A percentile compares a stretch with the other conserved stretches of the same genome.
phyloP scores from a whole-genome alignment of 2,888 invertebrate species.

The Tachina grossa region DNA sequence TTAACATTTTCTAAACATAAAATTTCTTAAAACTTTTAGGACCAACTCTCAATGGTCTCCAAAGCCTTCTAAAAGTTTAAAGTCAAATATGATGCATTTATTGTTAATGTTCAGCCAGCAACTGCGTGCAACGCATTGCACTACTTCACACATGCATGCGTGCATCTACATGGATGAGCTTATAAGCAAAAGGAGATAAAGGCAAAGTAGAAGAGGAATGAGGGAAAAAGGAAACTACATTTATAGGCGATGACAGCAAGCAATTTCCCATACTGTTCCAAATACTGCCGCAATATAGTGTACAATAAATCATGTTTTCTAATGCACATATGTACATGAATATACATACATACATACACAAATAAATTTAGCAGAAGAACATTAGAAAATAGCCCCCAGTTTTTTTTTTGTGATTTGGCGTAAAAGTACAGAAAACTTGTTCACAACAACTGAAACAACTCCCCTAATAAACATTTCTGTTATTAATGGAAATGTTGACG shows the following conservation, averaged over 20 bases:
- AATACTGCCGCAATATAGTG: conserved; percentile 46
- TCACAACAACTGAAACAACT: conserved; percentile 40
- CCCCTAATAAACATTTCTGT: conserved; percentile 45
- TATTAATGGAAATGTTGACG: conserved; percentile 55
- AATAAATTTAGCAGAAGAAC: conserved; percentile 6
- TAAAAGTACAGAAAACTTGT: conserved; percentile 32
- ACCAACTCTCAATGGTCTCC: too few species aligned
- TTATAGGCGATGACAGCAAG: conserved; percentile 53
- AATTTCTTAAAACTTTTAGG: too few species aligned
- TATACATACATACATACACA: not conserved
- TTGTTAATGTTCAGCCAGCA: conserved; percentile 37
- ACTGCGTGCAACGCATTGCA: conserved; percentile 32
- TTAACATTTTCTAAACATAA: too few species aligned
- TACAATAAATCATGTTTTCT: conserved; percentile 62
- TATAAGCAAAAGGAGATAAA: conserved; percentile 7
- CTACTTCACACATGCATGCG: conserved; percentile 26
- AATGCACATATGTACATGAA: conserved; percentile 17
- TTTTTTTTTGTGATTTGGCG: conserved; percentile 11
- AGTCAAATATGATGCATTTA: too few species aligned
- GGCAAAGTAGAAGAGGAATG: not conserved
- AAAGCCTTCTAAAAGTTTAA: too few species aligned
- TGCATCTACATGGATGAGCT: not conserved
- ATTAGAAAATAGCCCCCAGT: conserved; percentile 28
- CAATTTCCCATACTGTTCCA: conserved; percentile 57
- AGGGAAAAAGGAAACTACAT: conserved; percentile 19